Base-by-base conservation (phyloP, 2,113 vertebrate genomes). In the Calcarius ornatus region DNA sequence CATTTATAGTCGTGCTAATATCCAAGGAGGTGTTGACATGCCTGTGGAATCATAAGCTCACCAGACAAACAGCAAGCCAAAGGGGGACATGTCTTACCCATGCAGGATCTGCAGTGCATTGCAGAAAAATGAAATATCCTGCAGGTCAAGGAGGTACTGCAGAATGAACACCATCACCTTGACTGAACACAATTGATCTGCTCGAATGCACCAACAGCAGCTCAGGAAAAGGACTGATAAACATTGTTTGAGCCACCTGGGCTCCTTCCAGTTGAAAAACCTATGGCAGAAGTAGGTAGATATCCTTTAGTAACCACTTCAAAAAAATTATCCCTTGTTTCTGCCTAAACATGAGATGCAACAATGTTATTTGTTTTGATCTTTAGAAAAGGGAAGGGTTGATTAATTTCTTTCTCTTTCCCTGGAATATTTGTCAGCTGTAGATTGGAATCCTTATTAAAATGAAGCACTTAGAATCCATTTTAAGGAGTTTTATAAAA, bases 1-100 rank as follows among this genome's bases (percentile, higher is more conserved):
- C 94, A 96, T 94, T 94, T 94, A 25, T 88, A 68, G 31, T 82
- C 3, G 37, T 17, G 4, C 87, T 94, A 90, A 95, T 88, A 95
- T 71, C 71, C 78, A 65, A 83, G 76, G 72, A 91, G 57, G 70
- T 81, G 81, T 60, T 83, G 83, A 76, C 54, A 53, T 71, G 48
- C 61, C 57, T 33, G 45, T 87, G 77, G 89, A 80, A 80, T 70
- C 3, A 5, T 42, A 80, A 77, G 78, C 70, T 80, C 57, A 64
- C 66, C 68, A 88, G 81, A 86, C 33, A 35, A 89, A 64, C 4
- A 3, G 77, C 30, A 53, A 81, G 71, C 54, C 69, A 71, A 75
- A 87, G 56, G 63, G 56, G 63, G 47, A 61, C 28, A 2, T 4
- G 35, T 25, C 45, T 91, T 81, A 63, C 20, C 69, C 73, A 15